These are phyloP conservation scores for Rhyacichthys aspro DNA, from an alignment of 2,797 vertebrate genomes.

Conservation along the genomic window DNA sequence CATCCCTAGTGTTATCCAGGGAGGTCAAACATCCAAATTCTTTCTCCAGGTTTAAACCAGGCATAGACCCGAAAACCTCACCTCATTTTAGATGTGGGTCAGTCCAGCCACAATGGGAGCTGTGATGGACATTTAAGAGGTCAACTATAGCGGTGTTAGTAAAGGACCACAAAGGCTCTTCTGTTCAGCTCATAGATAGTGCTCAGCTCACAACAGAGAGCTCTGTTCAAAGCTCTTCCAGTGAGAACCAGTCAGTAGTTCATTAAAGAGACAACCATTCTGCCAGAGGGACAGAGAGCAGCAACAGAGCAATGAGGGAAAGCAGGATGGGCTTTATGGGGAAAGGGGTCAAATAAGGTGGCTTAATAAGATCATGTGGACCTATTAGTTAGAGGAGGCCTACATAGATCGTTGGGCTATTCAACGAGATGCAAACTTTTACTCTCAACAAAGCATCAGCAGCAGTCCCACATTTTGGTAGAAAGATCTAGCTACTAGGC, in stretches of 20 bases:
- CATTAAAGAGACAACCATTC: constrained; percentile 54
- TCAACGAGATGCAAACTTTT: constrained; percentile 27
- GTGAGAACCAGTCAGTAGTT: constrained; percentile 46
- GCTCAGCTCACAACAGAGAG: constrained; percentile 54
- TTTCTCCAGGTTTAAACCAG: neutral
- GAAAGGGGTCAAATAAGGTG: constrained; percentile 12
- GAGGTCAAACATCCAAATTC: too few relatives aligned
- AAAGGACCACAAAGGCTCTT: constrained; percentile 57
- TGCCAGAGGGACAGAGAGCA: constrained; percentile 31
- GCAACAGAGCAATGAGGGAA: constrained; percentile 25
- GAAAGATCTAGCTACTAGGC: constrained; percentile 65
- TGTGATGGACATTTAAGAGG: constrained; percentile 46
- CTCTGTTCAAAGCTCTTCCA: constrained; percentile 54
- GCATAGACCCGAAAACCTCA: constrained; percentile 8
- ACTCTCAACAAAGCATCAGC: constrained; percentile 58
- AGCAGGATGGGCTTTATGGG: constrained; percentile 17
- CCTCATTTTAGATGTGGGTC: constrained; percentile 32
- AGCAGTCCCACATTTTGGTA: constrained; percentile 36
- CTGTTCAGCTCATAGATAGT: constrained; percentile 56
- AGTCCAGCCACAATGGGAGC: constrained; percentile 51
- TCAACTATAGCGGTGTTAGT: constrained; percentile 33
- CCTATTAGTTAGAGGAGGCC: constrained; percentile 19
- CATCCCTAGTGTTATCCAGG: too few relatives aligned
- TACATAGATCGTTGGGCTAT: constrained; percentile 26
- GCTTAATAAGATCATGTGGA: constrained; percentile 45